Evolutionary conservation across 2,888 invertebrate genomes (phyloP), one percentile per base, ranked within the genome.

Genomic region (Synergus gifuensis): DNA sequence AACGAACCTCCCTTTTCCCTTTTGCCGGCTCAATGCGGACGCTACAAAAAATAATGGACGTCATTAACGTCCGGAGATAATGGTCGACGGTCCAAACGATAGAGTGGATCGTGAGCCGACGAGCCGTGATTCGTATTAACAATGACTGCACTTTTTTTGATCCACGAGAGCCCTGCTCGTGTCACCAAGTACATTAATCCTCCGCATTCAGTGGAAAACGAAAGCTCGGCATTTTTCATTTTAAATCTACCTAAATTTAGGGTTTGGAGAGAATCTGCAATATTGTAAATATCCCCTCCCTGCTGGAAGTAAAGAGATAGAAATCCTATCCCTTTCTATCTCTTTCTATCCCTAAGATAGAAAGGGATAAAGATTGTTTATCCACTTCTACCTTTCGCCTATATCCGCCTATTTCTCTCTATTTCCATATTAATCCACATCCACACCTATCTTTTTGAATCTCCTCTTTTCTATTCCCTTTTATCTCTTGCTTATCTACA

Each of bases 31-130:
- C 82, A 69, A 80, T 77, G 78, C 79, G 83, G 85, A 82, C 80
- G 79, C 84, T 79, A 86, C 86, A 89, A 90, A 90, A 90, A 90
- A 88, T 89, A 87, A 87, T 89, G 87, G 88, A 87, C 87, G 86
- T 89, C 89, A 88, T 90, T 90, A 90, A 85, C 85, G 85, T 85
- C 83, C 81, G 83, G 80, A 85, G 87, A 89, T 89, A 89, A 89
- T 88, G 87, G 88, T 83, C 83, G 82, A 79, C 81, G 58, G 69
- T 76, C 49, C 46, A 62, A 77, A 63, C 77, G 77, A 62, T 63
- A 60, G 54, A 73, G 54, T 54, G 73, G 46, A 40, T 58, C 28
- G 64, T 62, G 44, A 66, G 11, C 18, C 78, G 54, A 62, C 76
- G 63, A 76, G 73, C 79, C 40, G 76, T 79, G 81, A 83, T 82